A percentile compares a stretch with the other conserved stretches of the same genome.
Conservation (phyloP, 2,113 vertebrate genomes). For the Vombatus ursinus region DNA sequence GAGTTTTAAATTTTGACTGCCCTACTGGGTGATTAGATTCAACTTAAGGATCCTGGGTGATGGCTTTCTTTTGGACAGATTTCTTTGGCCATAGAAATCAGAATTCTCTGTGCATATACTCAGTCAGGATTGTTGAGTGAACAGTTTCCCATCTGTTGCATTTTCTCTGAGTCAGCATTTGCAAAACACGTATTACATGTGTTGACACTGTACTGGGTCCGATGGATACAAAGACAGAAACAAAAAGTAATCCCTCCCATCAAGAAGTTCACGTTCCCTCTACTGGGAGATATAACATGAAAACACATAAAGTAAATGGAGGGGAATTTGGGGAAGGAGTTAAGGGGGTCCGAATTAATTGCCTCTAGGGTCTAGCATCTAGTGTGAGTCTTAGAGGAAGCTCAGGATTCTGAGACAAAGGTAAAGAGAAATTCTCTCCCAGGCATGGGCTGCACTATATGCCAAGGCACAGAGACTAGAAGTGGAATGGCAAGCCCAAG, state of each 20-base stretch:
- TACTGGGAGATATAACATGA: not conserved
- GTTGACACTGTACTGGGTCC: not conserved
- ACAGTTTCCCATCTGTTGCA: not conserved
- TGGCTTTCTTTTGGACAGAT: not conserved
- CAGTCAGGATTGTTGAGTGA: conserved; percentile 17
- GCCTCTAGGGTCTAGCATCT: not conserved
- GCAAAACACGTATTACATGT: not conserved
- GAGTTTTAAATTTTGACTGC: not conserved
- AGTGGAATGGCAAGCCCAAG: not conserved
- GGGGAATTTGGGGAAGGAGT: not conserved
- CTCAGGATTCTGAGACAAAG: not conserved
- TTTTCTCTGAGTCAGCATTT: conserved; percentile 57
- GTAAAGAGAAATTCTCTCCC: not conserved
- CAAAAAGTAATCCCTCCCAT: not conserved
- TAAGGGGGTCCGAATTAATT: not conserved
- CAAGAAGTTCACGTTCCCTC: not conserved
- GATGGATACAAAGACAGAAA: not conserved
- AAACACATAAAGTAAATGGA: not conserved
- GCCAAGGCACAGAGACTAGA: not conserved
- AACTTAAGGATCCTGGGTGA: not conserved
- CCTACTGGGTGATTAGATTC: not conserved
- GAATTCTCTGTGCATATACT: conserved; percentile 22
- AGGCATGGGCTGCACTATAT: not conserved
- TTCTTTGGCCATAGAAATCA: not conserved
- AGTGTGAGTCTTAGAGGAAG: not conserved